Percentiles rank a stretch among this genome's conserved stretches.
phyloP scores from a whole-genome alignment of 1,140 invertebrate species.

The Orussus abietinus region DNA sequence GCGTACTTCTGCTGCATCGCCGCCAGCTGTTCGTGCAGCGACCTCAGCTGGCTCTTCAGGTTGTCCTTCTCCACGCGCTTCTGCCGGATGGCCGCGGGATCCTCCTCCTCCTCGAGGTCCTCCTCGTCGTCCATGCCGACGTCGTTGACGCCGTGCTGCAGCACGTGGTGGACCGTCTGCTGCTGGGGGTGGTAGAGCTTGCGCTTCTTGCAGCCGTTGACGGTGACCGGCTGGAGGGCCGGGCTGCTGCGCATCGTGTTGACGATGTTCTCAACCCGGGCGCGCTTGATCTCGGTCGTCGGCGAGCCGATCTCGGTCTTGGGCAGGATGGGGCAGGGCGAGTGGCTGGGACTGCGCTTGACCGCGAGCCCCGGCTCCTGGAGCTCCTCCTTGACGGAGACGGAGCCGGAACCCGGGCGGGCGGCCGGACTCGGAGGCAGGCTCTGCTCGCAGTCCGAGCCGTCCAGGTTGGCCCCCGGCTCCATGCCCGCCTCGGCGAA shows the following conservation, averaged over 20 bases:
- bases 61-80: conserved; percentile 81
- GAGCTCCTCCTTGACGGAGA: conserved; percentile 58
- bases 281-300: conserved; percentile 77
- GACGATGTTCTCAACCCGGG: conserved; percentile 91
- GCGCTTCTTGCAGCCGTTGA: conserved; percentile 91
- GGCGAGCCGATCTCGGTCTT: conserved; percentile 46
- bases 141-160: conserved; percentile 60
- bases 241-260: conserved; percentile 86
- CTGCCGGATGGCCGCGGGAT: conserved; percentile 69
- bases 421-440: conserved; percentile 60
- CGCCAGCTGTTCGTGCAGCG: conserved; percentile 83
- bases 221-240: conserved; percentile 64
- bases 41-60: conserved; percentile 77
- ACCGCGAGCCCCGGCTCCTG: conserved; percentile 57
- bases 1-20: conserved; percentile 89
- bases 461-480: conserved; percentile 60
- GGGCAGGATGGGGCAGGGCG: conserved; percentile 45
- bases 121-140: conserved; percentile 71
- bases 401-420: conserved; percentile 58
- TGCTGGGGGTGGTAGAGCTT: conserved; percentile 97
- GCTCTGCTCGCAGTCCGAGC: conserved; percentile 64
- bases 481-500: conserved; percentile 57
- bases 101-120: conserved; percentile 70
- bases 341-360: conserved; percentile 46
- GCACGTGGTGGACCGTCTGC: conserved; percentile 57